phyloP scores from a whole-genome alignment of 1,140 invertebrate genomes.

The Arion vulgaris region DNA sequence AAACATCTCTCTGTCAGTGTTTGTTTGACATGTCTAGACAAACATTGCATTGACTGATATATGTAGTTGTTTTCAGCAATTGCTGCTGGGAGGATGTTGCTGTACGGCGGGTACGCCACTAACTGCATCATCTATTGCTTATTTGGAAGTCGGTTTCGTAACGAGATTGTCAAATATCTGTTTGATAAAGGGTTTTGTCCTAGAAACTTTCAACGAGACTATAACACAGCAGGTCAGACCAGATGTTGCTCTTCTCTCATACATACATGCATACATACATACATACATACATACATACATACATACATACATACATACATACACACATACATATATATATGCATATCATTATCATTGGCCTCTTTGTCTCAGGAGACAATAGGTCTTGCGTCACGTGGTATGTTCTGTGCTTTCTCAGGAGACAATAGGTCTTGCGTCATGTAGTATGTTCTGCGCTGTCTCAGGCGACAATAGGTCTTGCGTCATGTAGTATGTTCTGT shows the following conservation, averaged over 20 bases:
- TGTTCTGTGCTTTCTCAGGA: no score
- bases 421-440: no score
- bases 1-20: no score
- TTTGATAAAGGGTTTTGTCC: background rate
- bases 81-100: background rate
- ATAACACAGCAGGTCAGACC: background rate
- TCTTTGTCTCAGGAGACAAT: no score
- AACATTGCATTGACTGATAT: no score
- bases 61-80: no score
- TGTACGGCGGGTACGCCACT: background rate
- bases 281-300: background rate
- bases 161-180: background rate
- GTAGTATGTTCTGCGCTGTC: no score
- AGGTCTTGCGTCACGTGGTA: no score
- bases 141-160: background rate
- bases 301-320: background rate
- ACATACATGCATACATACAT: background rate
- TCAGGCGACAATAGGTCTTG: no score
- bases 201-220: background rate
- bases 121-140: conserved; percentile 8
- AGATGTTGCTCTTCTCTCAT: background rate
- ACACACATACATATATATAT: background rate
- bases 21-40: no score
- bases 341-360: background rate
- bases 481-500: no score